Percentiles rank a stretch among this genome's conserved stretches.
Evolutionary conservation across 2,888 invertebrate genomes (phyloP).

Genomic region (Bugulina stolonifera): DNA sequence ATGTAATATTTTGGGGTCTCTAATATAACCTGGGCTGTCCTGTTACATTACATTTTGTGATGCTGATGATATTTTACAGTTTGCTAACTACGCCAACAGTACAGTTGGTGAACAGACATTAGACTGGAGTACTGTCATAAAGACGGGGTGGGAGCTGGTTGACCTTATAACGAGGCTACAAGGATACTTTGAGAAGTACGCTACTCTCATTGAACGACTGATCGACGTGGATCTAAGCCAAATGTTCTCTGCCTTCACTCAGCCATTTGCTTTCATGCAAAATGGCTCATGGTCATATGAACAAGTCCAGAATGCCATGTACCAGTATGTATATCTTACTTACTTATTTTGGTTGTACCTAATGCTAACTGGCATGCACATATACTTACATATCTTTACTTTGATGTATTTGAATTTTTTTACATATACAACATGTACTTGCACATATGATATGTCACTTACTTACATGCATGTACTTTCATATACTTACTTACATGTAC

Average conservation of each 20-base stretch:
- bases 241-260: not conserved
- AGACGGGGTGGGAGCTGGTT: constrained; percentile 5
- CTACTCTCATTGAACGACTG: not conserved
- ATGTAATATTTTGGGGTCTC: no score
- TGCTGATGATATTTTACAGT: constrained; percentile 13
- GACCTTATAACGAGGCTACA: not conserved
- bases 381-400: no score
- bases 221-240: not conserved
- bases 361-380: no score
- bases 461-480: no score
- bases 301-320: not conserved
- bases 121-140: constrained; percentile 4
- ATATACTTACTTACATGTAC: no score
- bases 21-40: no score
- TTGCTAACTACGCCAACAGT: not conserved
- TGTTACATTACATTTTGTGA: no score
- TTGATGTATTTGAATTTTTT: no score
- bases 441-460: no score
- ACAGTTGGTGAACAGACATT: not conserved
- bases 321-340: not conserved
- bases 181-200: constrained; percentile 16
- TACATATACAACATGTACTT: no score
- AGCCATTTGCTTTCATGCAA: not conserved
- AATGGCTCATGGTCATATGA: not conserved
- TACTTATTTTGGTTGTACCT: no score